A percentile compares a stretch with the other conserved stretches of the same genome.
Conservation (phyloP, 2,113 vertebrate genomes). For the Muntiacus muntjak region DNA sequence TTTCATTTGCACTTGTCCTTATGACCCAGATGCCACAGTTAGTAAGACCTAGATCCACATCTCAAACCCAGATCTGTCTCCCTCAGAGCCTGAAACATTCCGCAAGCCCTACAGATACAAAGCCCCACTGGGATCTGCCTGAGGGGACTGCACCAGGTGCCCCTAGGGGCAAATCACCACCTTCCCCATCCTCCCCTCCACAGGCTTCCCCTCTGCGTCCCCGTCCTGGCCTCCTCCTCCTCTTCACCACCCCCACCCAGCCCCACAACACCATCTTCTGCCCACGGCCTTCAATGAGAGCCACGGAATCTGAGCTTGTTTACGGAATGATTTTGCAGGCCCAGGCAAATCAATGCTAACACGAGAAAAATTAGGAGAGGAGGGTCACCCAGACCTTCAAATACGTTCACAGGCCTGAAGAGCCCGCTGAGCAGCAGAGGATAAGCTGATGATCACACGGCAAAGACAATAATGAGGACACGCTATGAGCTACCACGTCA, state of each 20-base stretch:
- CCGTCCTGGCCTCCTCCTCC: not conserved
- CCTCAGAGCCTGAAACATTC: not conserved
- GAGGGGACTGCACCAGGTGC: not conserved
- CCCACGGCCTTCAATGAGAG: not conserved
- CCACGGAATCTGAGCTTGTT: not conserved
- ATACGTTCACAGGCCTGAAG: not conserved
- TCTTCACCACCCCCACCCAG: not conserved
- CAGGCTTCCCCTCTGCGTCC: not conserved
- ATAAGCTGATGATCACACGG: not conserved
- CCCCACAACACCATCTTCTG: not conserved
- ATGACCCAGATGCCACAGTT: not conserved
- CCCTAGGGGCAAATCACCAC: not conserved
- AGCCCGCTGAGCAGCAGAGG: not conserved
- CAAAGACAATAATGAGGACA: accelerated
- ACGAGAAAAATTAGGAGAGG: not conserved
- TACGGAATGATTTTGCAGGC: not conserved
- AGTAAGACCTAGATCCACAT: not conserved
- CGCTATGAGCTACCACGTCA: not conserved
- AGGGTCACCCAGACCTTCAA: not conserved
- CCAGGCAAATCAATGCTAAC: not conserved
- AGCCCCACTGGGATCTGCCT: not conserved
- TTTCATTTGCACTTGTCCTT: not conserved
- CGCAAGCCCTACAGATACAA: not conserved
- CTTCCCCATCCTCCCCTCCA: not conserved
- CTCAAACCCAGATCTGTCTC: not conserved